Evolutionary conservation across 2,797 vertebrate genomes (phyloP).

Genomic region (Prionace glauca): DNA sequence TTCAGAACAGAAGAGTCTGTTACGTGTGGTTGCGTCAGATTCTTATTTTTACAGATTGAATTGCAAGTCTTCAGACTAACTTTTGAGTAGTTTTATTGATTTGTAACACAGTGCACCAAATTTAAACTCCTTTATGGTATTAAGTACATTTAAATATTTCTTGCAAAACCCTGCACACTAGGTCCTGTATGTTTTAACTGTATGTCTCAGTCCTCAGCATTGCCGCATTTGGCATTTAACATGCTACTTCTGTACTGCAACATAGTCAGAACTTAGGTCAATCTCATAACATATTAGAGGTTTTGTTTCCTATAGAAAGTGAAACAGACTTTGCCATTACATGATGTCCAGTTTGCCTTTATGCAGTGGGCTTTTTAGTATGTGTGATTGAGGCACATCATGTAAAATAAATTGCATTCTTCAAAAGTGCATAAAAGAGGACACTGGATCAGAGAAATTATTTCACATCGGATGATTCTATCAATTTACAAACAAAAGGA

Average conservation of each 20-base stretch:
- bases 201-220: background rate
- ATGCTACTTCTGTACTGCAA: no score
- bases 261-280: background rate
- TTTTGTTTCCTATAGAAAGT: background rate
- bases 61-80: background rate
- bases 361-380: background rate
- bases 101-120: background rate
- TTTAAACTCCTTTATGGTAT: background rate
- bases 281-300: background rate
- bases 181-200: background rate
- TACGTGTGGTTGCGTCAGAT: background rate
- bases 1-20: background rate
- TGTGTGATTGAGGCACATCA: background rate
- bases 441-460: background rate
- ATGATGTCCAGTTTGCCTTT: background rate
- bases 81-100: background rate
- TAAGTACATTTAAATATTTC: background rate
- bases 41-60: background rate
- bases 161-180: background rate
- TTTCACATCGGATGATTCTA: background rate
- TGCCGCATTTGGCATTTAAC: background rate
- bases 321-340: background rate
- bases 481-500: background rate
- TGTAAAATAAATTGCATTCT: background rate
- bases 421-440: background rate